These are phyloP conservation scores for Otolemur crassicaudatus DNA, from an alignment of 2,797 vertebrate genomes.

Conservation along the genomic window DNA sequence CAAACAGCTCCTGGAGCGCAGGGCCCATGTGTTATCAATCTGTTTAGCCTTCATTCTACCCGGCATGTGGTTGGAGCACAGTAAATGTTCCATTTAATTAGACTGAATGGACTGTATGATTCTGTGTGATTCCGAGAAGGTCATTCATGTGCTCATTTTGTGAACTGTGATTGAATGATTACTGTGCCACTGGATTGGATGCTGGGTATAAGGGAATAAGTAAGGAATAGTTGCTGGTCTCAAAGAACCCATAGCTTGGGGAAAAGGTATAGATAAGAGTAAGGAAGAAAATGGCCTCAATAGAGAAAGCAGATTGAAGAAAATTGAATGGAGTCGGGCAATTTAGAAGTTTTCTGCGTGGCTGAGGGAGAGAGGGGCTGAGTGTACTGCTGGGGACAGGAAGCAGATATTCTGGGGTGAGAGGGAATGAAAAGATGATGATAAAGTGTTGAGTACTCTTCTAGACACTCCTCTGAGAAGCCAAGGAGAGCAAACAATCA, in stretches of 20 bases:
- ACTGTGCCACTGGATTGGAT: background rate
- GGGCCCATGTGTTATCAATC: conserved; percentile 5
- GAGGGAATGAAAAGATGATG: background rate
- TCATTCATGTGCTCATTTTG: background rate
- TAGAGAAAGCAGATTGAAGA: background rate
- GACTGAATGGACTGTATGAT: background rate
- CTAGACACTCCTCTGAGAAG: background rate
- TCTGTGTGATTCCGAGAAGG: conserved; percentile 25
- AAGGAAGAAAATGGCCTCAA: background rate
- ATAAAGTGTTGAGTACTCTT: background rate
- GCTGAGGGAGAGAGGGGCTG: background rate
- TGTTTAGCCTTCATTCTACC: background rate
- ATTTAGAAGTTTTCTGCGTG: background rate
- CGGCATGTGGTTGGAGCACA: background rate
- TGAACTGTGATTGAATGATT: conserved; percentile 16
- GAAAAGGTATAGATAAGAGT: background rate
- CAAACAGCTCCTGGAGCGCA: background rate
- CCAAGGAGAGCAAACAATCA: background rate
- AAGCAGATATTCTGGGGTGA: background rate
- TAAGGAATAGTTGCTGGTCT: background rate
- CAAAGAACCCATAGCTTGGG: background rate
- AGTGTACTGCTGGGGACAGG: background rate
- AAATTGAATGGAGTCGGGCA: background rate
- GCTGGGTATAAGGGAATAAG: background rate
- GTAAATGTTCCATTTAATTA: conserved; percentile 45